Percentiles rank a stretch among this genome's conserved stretches.
Evolutionary conservation across 53 echinoderm and acorn worm species (phyloP).

Genomic region (Mesocentrotus franciscanus): DNA sequence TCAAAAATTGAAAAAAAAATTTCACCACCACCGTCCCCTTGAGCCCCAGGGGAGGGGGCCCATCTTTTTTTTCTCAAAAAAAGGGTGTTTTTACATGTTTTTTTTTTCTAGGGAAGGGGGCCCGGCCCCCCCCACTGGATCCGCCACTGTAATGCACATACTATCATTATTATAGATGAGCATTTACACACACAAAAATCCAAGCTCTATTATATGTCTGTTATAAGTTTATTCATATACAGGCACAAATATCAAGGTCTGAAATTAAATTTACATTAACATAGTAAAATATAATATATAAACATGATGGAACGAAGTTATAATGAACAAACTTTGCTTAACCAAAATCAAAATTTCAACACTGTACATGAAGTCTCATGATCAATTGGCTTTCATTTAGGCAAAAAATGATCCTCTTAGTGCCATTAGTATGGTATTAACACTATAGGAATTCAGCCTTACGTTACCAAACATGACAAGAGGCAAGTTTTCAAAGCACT

Average conservation of each 20-base stretch:
- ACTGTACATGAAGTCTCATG: background rate
- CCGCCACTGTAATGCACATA: too few species aligned
- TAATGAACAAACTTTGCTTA: background rate
- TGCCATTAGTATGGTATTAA: background rate
- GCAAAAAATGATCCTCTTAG: background rate
- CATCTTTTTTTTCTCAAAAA: too few species aligned
- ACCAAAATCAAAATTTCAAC: background rate
- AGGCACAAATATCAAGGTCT: background rate
- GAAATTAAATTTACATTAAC: background rate
- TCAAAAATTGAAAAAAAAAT: too few species aligned
- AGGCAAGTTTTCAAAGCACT: too few species aligned
- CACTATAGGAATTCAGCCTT: background rate
- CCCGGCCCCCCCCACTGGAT: too few species aligned
- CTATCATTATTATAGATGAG: background rate
- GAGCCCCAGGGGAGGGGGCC: too few species aligned
- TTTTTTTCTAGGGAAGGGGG: too few species aligned
- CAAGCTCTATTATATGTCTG: background rate
- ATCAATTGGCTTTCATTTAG: background rate
- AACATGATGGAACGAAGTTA: background rate
- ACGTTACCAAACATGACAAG: too few species aligned
- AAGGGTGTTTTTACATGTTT: too few species aligned
- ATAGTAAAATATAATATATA: background rate
- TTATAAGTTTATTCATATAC: background rate
- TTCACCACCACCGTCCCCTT: too few species aligned
- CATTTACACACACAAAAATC: background rate